phyloP scores from a whole-genome alignment of 2,797 vertebrate species.

The Phrynocephalus vlangalii region DNA sequence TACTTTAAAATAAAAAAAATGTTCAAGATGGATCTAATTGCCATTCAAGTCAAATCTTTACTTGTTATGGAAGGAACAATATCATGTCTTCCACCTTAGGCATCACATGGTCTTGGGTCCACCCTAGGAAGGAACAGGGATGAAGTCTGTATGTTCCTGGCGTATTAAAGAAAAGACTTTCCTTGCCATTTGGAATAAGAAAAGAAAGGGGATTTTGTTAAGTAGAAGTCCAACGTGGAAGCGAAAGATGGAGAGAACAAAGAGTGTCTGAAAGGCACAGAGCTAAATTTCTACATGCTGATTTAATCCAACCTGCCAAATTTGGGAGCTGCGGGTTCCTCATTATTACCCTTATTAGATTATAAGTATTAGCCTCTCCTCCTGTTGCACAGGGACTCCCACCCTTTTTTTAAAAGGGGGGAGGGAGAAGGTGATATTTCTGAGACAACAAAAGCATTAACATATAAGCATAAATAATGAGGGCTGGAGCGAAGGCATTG shows the following conservation, averaged over 20 bases:
- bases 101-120: neutral
- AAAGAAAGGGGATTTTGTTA: too few species aligned
- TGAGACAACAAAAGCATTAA: slow-evolving; percentile 14
- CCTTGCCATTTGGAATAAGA: neutral
- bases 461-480: slow-evolving; percentile 14
- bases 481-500: neutral
- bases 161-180: neutral
- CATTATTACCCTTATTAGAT: slow-evolving; percentile 6
- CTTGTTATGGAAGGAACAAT: too few species aligned
- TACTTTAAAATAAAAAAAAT: too few species aligned
- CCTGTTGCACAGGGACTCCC: neutral
- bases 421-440: neutral
- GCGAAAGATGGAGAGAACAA: neutral
- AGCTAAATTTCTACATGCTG: neutral
- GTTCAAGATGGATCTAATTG: neutral
- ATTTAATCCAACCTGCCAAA: slow-evolving; percentile 1
- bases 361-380: neutral
- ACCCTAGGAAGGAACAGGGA: neutral
- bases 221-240: neutral
- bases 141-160: neutral
- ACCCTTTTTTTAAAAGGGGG: neutral
- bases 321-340: neutral
- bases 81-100: neutral
- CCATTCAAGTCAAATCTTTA: neutral
- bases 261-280: neutral